Conservation (phyloP, 2,113 vertebrate genomes). For the Scytalopus superciliaris region DNA sequence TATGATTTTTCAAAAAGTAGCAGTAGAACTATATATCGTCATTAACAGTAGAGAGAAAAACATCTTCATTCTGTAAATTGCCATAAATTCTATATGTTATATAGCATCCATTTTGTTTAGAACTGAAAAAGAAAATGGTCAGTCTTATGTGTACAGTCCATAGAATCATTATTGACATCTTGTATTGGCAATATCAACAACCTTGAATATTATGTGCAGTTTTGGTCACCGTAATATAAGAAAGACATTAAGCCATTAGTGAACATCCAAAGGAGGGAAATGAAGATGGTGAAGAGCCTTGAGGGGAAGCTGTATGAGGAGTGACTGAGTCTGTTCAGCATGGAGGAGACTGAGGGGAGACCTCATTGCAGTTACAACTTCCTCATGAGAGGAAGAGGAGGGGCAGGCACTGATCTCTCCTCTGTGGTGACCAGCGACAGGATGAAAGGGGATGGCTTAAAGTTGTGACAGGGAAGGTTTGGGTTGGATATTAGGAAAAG, state of each 20-base stretch:
- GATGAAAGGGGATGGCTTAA: background rate
- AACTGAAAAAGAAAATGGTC: background rate
- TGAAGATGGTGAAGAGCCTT: background rate
- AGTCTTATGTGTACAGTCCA: background rate
- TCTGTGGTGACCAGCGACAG: background rate
- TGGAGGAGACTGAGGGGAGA: background rate
- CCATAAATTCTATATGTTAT: background rate
- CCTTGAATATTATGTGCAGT: background rate
- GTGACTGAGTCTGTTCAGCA: background rate
- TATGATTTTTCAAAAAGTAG: background rate
- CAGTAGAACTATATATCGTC: background rate
- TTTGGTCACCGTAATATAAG: background rate
- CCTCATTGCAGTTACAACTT: background rate
- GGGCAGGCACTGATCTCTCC: background rate
- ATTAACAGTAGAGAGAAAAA: background rate
- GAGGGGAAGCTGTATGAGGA: background rate
- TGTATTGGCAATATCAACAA: background rate
- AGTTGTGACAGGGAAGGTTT: background rate
- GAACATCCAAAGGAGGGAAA: background rate
- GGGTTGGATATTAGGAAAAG: background rate
- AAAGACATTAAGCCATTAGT: background rate
- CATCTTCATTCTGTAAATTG: background rate
- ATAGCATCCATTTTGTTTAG: background rate
- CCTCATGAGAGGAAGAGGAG: background rate
- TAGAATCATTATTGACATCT: background rate